These are phyloP conservation scores for Pachypsylla venusta DNA, from an alignment of 1,140 invertebrate genomes.

Conservation along the genomic window DNA sequence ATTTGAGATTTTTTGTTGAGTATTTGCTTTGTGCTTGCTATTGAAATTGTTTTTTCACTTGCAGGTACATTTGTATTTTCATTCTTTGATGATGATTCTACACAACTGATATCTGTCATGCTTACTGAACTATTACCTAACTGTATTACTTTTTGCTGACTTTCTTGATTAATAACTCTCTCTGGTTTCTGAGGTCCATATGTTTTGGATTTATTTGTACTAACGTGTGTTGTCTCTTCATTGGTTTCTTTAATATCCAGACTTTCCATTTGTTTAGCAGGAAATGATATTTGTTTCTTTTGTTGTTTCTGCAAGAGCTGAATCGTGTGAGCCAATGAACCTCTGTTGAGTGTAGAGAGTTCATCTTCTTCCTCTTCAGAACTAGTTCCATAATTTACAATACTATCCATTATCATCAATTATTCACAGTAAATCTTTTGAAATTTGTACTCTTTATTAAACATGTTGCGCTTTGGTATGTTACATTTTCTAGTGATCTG, in stretches of 20 bases:
- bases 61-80: not conserved
- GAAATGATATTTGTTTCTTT: not conserved
- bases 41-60: not conserved
- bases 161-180: slow-evolving; percentile 33
- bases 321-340: slow-evolving; percentile 17
- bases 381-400: slow-evolving; percentile 6
- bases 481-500: no score
- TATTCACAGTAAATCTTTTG: no score
- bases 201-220: slow-evolving; percentile 19
- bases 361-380: slow-evolving; percentile 21
- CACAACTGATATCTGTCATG: no score
- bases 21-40: not conserved
- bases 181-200: slow-evolving; percentile 28
- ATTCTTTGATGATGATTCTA: not conserved
- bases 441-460: no score
- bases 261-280: not conserved
- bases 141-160: slow-evolving; percentile 29
- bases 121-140: no score
- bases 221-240: slow-evolving; percentile 19
- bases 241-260: slow-evolving; percentile 4
- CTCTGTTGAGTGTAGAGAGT: slow-evolving; percentile 27
- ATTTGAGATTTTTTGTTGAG: not conserved
- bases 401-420: slow-evolving; percentile 11
- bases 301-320: no score
- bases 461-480: no score